These are phyloP conservation scores for Acrocephalus kingi DNA, from an alignment of 2,113 vertebrate species.

Conservation along the genomic window DNA sequence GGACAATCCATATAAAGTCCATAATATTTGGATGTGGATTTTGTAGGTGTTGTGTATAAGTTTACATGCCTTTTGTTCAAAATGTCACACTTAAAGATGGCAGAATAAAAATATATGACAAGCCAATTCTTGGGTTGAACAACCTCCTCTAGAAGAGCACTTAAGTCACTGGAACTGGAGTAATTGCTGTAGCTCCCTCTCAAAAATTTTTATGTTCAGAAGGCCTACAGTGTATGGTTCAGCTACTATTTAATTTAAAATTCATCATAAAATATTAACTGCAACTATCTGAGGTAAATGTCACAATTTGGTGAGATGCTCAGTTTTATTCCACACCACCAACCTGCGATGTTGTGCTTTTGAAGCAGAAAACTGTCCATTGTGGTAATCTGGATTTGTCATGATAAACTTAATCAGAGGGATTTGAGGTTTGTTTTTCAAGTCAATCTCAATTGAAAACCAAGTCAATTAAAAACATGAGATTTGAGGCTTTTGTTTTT, in stretches of 20 bases:
- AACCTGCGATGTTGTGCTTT: background rate
- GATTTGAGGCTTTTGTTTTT: background rate
- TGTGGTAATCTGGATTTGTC: background rate
- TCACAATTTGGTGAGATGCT: background rate
- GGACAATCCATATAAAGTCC: background rate
- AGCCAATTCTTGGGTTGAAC: background rate
- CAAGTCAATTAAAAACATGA: background rate
- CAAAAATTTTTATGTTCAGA: background rate
- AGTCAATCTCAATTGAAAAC: background rate
- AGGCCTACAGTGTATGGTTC: background rate
- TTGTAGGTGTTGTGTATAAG: background rate
- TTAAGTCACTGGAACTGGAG: background rate
- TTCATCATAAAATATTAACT: constrained; percentile 28
- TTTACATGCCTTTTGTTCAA: background rate
- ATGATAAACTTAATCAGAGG: background rate
- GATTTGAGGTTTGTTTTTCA: background rate
- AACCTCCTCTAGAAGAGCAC: background rate
- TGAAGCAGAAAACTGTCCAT: background rate
- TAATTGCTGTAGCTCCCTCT: background rate
- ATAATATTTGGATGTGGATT: background rate
- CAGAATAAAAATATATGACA: background rate
- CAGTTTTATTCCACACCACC: background rate
- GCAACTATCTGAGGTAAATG: constrained; percentile 12
- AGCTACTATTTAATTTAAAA: constrained; percentile 10
- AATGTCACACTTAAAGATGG: background rate